Percentiles rank a stretch among this genome's conserved stretches.
These are phyloP conservation scores for Heliocidaris tuberculata DNA, from an alignment of 35 echinoderm and acorn worm species.

Conservation along the genomic window DNA sequence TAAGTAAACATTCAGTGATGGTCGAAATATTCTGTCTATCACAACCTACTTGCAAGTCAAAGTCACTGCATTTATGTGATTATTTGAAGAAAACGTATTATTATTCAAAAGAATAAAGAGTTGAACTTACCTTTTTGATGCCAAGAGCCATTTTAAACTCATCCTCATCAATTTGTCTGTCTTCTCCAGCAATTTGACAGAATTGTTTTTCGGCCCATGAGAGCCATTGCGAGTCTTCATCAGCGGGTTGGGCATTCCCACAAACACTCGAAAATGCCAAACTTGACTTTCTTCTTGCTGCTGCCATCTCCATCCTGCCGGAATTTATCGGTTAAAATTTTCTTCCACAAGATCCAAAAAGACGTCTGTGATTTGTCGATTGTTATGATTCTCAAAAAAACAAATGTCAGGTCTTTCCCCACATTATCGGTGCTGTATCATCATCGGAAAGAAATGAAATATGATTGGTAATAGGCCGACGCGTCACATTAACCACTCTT, in stretches of 20 bases:
- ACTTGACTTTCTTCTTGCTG: slow-evolving; percentile 44
- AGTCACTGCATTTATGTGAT: not conserved
- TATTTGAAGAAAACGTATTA: not conserved
- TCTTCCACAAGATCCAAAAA: not conserved
- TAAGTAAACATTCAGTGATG: not conserved
- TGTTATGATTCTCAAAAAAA: not conserved
- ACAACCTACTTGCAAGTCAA: not conserved
- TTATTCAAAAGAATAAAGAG: not conserved
- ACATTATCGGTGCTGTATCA: not conserved
- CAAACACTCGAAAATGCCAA: slow-evolving; percentile 37
- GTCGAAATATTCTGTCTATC: not conserved
- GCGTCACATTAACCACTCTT: slow-evolving; percentile 1
- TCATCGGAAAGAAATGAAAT: not conserved
- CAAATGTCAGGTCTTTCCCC: not conserved
- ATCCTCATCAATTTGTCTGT: slow-evolving; percentile 90
- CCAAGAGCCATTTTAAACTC: slow-evolving; percentile 90
- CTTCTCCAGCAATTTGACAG: slow-evolving; percentile 86
- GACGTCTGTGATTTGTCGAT: not conserved
- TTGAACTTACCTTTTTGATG: slow-evolving; percentile 91
- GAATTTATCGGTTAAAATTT: not conserved
- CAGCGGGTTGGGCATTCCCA: slow-evolving; percentile 56
- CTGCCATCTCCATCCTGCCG: slow-evolving; percentile 35
- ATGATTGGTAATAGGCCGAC: not conserved
- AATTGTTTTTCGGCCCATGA: slow-evolving; percentile 94
- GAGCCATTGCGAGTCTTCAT: slow-evolving; percentile 88